Percentiles rank a stretch among this genome's conserved stretches.
phyloP scores from a whole-genome alignment of 2,113 vertebrate genomes.

The Nansenia antarctica region DNA sequence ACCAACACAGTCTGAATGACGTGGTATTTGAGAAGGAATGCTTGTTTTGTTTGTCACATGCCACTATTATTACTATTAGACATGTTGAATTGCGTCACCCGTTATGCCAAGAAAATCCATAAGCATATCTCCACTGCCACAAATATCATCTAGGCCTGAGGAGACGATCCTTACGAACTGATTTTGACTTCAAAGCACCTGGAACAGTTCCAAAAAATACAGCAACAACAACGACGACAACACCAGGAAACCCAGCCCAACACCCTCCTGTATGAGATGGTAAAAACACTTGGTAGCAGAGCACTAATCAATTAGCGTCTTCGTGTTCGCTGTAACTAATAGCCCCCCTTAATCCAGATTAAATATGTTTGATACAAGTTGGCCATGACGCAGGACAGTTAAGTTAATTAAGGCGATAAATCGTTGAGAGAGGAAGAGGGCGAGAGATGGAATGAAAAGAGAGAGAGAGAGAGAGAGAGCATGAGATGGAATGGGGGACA shows the following conservation, averaged over 20 bases:
- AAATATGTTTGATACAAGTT: constrained; percentile 70
- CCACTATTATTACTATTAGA: too few species aligned
- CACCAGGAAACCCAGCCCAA: constrained; percentile 9
- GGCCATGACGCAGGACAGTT: constrained; percentile 59
- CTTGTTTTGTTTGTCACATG: too few species aligned
- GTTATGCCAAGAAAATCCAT: too few species aligned
- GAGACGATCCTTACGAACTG: too few species aligned
- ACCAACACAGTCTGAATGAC: constrained; percentile 67
- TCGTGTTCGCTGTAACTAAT: constrained; percentile 72
- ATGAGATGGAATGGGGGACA: neutral
- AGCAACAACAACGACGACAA: constrained; percentile 21
- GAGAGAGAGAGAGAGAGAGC: constrained; percentile 1
- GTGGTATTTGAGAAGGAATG: constrained; percentile 64
- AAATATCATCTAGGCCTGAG: too few species aligned
- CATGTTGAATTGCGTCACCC: constrained; percentile 49
- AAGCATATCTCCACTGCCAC: neutral
- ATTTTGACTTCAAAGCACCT: constrained; percentile 47
- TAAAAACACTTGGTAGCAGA: constrained; percentile 35
- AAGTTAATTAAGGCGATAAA: constrained; percentile 73
- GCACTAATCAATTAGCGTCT: constrained; percentile 67
- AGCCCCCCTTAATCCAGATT: constrained; percentile 68
- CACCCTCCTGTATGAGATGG: too few species aligned
- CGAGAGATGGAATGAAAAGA: neutral
- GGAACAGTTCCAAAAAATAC: constrained; percentile 40
- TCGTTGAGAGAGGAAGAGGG: constrained; percentile 28